These are phyloP conservation scores for Nothobranchius kuhntae DNA, from an alignment of 2,113 vertebrate species.

Conservation along the genomic window DNA sequence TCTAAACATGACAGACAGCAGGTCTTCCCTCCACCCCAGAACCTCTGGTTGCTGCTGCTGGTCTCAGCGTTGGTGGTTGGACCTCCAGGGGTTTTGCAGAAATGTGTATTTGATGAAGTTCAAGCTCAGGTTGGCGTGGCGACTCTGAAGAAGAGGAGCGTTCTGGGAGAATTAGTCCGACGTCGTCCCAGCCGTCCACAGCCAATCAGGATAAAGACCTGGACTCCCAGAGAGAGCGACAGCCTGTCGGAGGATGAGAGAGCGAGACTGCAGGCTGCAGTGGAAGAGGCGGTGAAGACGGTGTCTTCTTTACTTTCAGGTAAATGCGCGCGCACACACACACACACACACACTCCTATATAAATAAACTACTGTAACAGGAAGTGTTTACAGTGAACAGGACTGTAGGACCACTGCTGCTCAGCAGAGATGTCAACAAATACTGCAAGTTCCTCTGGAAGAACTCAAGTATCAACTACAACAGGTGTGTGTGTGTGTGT, in stretches of 20 bases:
- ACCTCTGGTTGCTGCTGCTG: constrained; percentile 36
- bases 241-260: constrained; percentile 57
- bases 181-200: constrained; percentile 30
- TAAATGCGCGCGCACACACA: constrained; percentile 15
- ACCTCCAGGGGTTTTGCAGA: constrained; percentile 46
- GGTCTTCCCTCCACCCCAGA: constrained; percentile 11
- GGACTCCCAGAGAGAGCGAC: constrained; percentile 61
- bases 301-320: constrained; percentile 78
- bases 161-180: background rate
- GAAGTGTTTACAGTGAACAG: constrained; percentile 60
- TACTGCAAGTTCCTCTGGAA: constrained; percentile 83
- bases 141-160: constrained; percentile 27
- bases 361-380: background rate
- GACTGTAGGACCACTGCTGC: constrained; percentile 53
- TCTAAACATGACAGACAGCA: too few species aligned
- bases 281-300: constrained; percentile 66
- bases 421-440: constrained; percentile 78
- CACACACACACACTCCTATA: background rate
- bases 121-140: constrained; percentile 63
- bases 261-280: constrained; percentile 54
- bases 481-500: constrained; percentile 55
- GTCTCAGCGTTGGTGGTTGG: constrained; percentile 38
- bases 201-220: constrained; percentile 78
- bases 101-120: constrained; percentile 77
- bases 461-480: constrained; percentile 74